Evolutionary conservation across 2,113 vertebrate species (phyloP).

Genomic region (Panthera tigris): DNA sequence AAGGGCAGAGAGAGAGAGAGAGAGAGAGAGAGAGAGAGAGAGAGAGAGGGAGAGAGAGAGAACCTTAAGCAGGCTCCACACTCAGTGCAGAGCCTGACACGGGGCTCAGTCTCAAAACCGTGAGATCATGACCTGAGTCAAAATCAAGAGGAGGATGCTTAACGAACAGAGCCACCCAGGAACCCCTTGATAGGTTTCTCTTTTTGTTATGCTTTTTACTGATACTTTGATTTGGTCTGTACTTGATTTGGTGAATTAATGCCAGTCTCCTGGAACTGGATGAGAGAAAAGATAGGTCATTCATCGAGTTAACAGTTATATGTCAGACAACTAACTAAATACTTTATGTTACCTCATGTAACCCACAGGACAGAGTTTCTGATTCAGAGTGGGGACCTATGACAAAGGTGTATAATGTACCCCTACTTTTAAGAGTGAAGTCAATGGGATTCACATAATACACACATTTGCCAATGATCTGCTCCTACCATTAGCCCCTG

Average conservation of each 20-base stretch:
- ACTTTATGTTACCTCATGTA: conserved; percentile 10
- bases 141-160: no score
- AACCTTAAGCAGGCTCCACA: no score
- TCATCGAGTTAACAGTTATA: background rate
- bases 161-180: no score
- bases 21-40: no score
- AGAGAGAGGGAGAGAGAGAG: no score
- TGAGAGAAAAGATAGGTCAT: background rate
- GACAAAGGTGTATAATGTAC: background rate
- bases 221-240: background rate
- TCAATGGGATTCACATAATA: conserved; percentile 24
- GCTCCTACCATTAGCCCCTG: background rate
- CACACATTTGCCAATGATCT: background rate
- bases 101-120: no score
- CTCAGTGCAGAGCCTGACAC: no score
- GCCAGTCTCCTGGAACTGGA: background rate
- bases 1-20: no score
- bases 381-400: background rate
- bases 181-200: background rate
- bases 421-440: conserved; percentile 10
- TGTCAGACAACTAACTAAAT: background rate
- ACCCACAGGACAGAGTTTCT: background rate
- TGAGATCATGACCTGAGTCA: no score
- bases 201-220: conserved; percentile 3
- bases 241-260: background rate